Percentiles rank a stretch among this genome's conserved stretches.
These are phyloP conservation scores for Heteromormyrus szaboi DNA, from an alignment of 2,797 vertebrate genomes.

Conservation along the genomic window DNA sequence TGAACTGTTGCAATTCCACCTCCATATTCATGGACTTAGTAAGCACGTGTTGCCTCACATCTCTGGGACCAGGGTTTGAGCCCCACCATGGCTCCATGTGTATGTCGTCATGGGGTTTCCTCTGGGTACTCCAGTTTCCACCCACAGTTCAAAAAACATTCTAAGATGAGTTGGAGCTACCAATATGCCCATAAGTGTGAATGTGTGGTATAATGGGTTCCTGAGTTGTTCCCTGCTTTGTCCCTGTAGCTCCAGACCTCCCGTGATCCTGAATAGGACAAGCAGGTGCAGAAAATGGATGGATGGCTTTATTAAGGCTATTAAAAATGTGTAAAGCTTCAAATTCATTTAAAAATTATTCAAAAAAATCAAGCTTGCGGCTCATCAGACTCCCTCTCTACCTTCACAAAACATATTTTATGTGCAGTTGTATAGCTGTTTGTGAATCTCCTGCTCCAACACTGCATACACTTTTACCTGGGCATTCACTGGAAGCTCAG, in stretches of 20 bases:
- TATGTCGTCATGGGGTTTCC: neutral
- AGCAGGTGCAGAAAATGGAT: neutral
- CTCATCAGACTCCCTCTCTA: neutral
- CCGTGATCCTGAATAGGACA: neutral
- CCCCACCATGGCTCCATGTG: neutral
- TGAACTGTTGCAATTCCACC: neutral
- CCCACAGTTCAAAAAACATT: neutral
- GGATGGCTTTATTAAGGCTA: neutral
- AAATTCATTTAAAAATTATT: neutral
- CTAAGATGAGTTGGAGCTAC: neutral
- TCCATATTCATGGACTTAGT: neutral
- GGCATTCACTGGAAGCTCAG: neutral
- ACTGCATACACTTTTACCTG: neutral
- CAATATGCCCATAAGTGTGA: neutral
- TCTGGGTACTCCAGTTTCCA: neutral
- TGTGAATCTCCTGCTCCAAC: neutral
- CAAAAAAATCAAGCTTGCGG: neutral
- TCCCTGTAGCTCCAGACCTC: neutral
- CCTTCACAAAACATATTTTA: neutral
- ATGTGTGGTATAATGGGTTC: neutral
- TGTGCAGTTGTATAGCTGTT: neutral
- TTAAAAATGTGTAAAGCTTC: neutral
- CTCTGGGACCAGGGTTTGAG: neutral
- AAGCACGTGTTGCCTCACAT: neutral
- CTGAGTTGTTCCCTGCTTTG: neutral